Evolutionary conservation across 2,888 invertebrate species (phyloP), one percentile per base, ranked within the genome.

Genomic region (Rhagonycha fulva): DNA sequence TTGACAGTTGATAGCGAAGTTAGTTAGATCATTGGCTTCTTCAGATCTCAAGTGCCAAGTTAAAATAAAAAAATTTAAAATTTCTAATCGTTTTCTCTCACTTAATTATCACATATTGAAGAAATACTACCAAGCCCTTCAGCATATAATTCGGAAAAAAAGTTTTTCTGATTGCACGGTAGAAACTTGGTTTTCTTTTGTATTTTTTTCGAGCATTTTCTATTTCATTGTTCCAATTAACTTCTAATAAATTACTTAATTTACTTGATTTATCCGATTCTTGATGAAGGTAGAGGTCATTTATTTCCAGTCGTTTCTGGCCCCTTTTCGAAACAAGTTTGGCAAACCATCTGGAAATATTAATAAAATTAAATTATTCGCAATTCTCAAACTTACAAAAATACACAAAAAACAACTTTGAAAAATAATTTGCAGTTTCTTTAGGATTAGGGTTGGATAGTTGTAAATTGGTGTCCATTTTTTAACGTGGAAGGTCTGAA

Each of bases 201-300:
- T 32, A 89, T 81, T 90, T 89, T 63, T 87, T 88, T 84, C 87
- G 88, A 0, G 92, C 90, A 72, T 88, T 86, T 72, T 89, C 88
- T 75, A 92, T 86, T 87, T 93, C 92, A 84, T 90, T 72, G 47
- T 79, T 87, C 93, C 93, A 93, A 63, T 90, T 90, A 84, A 89
- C 88, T 84, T 92, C 92, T 11, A 94, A 87, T 26, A 88, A 88
- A 84, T 93, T 90, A 3, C 92, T 93, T 3, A 94, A 87, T 23
- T 85, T 84, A 74, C 91, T 90, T 0, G 94, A 94, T 69, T 89
- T 87, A 85, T 94, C 93, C 9, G 87, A 87, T 0, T 89, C 87
- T 26, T 92, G 87, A 9, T 91, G 23, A 9, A 5, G 24, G 7
- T 66, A 66, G 1, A 66, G 84, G 83, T 94, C 93, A 9, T 89